These are phyloP conservation scores for Poeciliopsis turrubarensis DNA, from an alignment of 2,113 vertebrate genomes.

Conservation along the genomic window DNA sequence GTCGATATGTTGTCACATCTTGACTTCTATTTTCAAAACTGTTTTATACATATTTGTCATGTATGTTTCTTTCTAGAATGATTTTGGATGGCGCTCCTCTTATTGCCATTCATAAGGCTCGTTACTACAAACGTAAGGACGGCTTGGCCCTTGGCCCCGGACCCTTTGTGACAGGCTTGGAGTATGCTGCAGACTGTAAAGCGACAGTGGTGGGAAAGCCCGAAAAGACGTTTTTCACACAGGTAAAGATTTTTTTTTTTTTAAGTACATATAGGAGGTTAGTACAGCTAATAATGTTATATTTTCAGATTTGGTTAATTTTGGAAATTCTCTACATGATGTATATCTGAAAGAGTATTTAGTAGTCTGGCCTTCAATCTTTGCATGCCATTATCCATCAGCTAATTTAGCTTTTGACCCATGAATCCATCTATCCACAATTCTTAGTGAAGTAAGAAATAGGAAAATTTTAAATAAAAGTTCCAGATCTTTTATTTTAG, in stretches of 20 bases:
- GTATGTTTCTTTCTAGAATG: conserved; percentile 76
- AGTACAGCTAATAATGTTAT: background rate
- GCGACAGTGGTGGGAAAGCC: conserved; percentile 94
- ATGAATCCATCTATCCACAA: background rate
- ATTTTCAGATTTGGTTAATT: background rate
- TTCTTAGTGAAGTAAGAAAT: too few relatives aligned
- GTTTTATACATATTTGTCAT: background rate
- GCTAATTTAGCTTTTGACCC: too few relatives aligned
- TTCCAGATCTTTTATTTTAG: background rate
- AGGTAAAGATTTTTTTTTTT: conserved; percentile 76
- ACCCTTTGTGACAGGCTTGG: conserved; percentile 90
- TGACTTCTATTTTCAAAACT: too few relatives aligned
- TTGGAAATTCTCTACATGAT: background rate
- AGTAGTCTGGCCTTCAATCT: too few relatives aligned
- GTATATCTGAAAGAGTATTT: too few relatives aligned
- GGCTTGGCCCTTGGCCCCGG: conserved; percentile 93
- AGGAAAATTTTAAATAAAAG: background rate
- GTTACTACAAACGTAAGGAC: conserved; percentile 92
- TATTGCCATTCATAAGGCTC: conserved; percentile 95
- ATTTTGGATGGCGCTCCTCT: conserved; percentile 91
- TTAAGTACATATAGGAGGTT: background rate
- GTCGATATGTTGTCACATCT: too few relatives aligned
- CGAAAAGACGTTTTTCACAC: conserved; percentile 89
- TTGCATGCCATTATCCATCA: too few relatives aligned
- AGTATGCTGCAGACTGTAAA: conserved; percentile 86